Evolutionary conservation across 2,113 vertebrate genomes (phyloP), one percentile per base, ranked within the genome.

Genomic region (Onychostruthus taczanowskii): DNA sequence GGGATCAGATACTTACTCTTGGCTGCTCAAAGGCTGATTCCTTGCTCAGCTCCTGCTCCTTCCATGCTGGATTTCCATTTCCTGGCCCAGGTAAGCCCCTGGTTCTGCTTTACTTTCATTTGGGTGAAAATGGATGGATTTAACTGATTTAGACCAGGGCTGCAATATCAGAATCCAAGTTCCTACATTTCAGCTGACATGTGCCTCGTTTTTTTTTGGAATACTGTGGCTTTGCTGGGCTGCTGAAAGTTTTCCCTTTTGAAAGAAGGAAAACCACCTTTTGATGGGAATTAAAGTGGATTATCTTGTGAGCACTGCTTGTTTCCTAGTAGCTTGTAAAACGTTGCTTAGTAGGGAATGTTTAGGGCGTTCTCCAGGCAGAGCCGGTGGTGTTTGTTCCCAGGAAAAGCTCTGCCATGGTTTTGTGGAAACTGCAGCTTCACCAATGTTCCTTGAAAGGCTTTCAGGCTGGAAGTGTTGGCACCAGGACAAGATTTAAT

Each of bases 51-150:
- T 14, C 1, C 30, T 28, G 1, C 4, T 67, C 2, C 14, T 47
- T 39, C 6, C 4, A 2, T 11, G 1, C 14, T 26, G 6, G 2
- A 7, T 17, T 3, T 0, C 3, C 0, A 0, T 0, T 7, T 9
- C 15, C 28, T 3, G 14, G 31, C 21, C 26, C 1, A 33, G 81
- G 73, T 91, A 79, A 78, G 80, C 1, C 3, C 18, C 7, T 0
- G 0, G 3, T 35, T 61, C 3, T 81, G 2, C 7, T 70, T 0
- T 1, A 2, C 6, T 5, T 14, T 6, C 3, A 7, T 68, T 67
- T 52, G 49, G 49, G 0, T 87, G 27, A 9, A 72, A 75, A n/a
- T 6, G 4, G n/a, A 30, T 74, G n/a, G 11, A 12, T 75, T 93
- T 68, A 0, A 10, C 12, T 61, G 33, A 43, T 58, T 67, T 1